Base-by-base conservation (phyloP, 2,888 invertebrate genomes). In the Brachyptera putata region DNA sequence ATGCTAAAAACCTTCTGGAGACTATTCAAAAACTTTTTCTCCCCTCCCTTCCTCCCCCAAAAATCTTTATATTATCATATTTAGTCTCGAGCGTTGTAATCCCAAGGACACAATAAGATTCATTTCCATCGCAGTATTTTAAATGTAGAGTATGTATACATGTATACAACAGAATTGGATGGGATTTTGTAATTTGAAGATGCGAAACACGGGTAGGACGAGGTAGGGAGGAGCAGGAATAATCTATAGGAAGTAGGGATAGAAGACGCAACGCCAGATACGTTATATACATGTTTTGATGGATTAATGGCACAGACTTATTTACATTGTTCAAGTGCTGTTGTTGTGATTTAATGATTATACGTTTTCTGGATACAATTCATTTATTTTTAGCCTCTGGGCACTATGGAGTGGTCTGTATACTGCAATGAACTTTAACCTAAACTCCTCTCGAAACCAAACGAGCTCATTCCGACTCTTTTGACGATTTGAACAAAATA, bases 81-180 rank as follows among this genome's bases (percentile, higher is more conserved):
- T 53, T 53, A 53, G 34, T 36, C 36, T 34, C n/a, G n/a, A n/a
- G n/a, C n/a, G n/a, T 53, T 22, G 53, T 53, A 53, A 53, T 53
- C 53, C 53, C 18, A 43, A 34, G 53, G 53, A 53, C 61, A 61
- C 55, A 61, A 61, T 61, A 61, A 61, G 57, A 57, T 61, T 55
- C 61, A 61, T 53, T 61, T 50, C 58, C 41, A 30, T 60, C 60
- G 55, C 58, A 53, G 57, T 62, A 62, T 60, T 60, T 62, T 62
- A 62, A 62, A 62, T 61, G 55, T 61, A 61, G 13, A 22, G 49
- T 26, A 50, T 16, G 49, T 16, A n/a, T n/a, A n/a, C n/a, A n/a
- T n/a, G n/a, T n/a, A n/a, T 26, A 50, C 26, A 22, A 46, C 46
- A 46, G 46, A 24, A 46, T 46, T 34, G 53, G 53, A 26, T 14